Evolutionary conservation across 2,113 vertebrate species (phyloP), one percentile per base, ranked within the genome.

Genomic region (Heterochromis multidens): DNA sequence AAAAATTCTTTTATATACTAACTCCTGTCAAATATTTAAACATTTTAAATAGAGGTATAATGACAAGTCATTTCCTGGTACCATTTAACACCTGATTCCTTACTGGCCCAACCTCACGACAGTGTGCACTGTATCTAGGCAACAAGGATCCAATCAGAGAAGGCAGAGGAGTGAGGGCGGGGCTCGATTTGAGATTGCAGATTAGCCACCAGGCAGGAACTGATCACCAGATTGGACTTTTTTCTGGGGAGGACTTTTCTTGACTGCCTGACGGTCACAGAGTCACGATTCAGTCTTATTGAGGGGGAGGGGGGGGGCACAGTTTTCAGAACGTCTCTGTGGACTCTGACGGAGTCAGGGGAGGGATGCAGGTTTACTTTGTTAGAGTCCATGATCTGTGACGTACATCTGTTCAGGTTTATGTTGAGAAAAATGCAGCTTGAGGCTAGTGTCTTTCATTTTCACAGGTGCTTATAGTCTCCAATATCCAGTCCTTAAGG

Each of bases 61-160:
- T 94, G 83, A 94, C 94, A 95, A 96, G 96, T 97, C 93, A 94
- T 97, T 96, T 97, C 97, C 97, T 97, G 97, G 96, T 98, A 98
- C 97, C 97, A 97, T 97, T 94, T 96, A 96, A 97, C 97, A 98
- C 97, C 97, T 95, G 97, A 97, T 97, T 96, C 97, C 96, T 97
- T 97, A 96, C 94, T 96, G 96, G 96, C 97, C 97, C 97, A 97
- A 96, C 97, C 96, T 95, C 97, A 97, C 96, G 95, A 97, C 97
- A 96, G 95, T 96, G 97, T 97, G 97, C 95, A 97, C 96, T 97
- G 97, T 97, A 97, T 97, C 97, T 98, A 98, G 97, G 97, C 97
- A 97, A 97, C 97, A 97, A 97, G 95, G 97, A 96, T 97, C 97
- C 97, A 97, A 97, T 97, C 97, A 96, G 97, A 97, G 96, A 94